Evolutionary conservation across 2,797 vertebrate genomes (phyloP).

Genomic region (Hyperoplus lanceolatus): DNA sequence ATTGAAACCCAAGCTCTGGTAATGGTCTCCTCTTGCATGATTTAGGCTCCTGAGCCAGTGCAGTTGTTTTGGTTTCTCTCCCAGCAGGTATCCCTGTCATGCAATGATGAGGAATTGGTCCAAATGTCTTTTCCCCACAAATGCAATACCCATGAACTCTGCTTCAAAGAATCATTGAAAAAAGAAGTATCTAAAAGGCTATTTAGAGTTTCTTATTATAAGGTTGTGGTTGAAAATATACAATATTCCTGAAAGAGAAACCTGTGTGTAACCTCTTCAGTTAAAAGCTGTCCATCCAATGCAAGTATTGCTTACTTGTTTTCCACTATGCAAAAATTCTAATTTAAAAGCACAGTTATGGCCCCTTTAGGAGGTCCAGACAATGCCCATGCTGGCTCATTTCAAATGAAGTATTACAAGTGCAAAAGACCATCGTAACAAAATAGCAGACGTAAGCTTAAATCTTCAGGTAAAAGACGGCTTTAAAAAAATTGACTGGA

Average conservation of each 20-base stretch:
- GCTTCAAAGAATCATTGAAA: constrained; percentile 66
- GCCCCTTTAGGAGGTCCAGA: constrained; percentile 13
- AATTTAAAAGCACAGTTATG: constrained; percentile 20
- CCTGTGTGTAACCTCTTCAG: constrained; percentile 21
- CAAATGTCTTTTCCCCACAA: constrained; percentile 52
- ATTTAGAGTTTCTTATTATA: constrained; percentile 31
- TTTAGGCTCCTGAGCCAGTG: constrained; percentile 37
- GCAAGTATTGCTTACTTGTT: constrained; percentile 40
- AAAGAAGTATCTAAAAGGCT: constrained; percentile 48
- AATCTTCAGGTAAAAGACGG: constrained; percentile 52
- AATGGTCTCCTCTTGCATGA: constrained; percentile 43
- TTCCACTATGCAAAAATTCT: constrained; percentile 39
- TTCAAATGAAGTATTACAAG: constrained; percentile 22
- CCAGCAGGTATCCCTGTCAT: constrained; percentile 84
- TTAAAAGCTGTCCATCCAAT: constrained; percentile 27
- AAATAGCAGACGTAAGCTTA: constrained; percentile 28
- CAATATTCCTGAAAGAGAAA: constrained; percentile 23
- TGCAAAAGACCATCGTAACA: neutral
- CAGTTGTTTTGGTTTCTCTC: constrained; percentile 75
- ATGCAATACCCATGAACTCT: constrained; percentile 49
- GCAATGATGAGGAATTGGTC: constrained; percentile 73
- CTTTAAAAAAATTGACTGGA: neutral
- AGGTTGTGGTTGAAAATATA: constrained; percentile 28
- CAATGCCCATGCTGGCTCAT: neutral
- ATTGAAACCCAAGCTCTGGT: constrained; percentile 56